These are phyloP conservation scores for Aselliscus stoliczkanus DNA, from an alignment of 2,797 vertebrate genomes.

Conservation along the genomic window DNA sequence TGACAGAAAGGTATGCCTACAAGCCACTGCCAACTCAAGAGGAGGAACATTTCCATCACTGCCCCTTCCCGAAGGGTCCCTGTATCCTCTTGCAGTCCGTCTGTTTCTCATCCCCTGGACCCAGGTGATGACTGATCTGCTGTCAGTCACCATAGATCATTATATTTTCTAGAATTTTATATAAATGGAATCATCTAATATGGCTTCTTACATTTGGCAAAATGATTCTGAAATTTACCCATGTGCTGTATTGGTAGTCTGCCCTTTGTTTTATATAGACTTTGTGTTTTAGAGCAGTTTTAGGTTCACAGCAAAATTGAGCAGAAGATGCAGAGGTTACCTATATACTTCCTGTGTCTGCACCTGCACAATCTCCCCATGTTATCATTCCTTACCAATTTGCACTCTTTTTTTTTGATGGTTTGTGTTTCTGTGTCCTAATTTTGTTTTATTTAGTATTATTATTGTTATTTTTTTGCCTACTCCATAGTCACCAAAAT, in stretches of 20 bases:
- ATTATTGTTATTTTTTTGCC: background rate
- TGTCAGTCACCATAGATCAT: background rate
- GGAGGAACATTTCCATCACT: background rate
- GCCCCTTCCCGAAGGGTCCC: fast-evolving
- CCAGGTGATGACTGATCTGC: background rate
- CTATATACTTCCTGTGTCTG: background rate
- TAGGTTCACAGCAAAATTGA: background rate
- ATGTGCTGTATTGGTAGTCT: background rate
- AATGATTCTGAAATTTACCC: background rate
- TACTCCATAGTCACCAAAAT: background rate
- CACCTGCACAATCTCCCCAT: background rate
- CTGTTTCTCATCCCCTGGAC: background rate
- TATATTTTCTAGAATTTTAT: background rate
- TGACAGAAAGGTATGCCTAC: background rate
- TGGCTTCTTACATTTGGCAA: background rate
- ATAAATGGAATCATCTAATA: background rate
- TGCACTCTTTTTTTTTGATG: background rate
- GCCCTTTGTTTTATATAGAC: background rate
- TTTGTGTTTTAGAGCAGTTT: background rate
- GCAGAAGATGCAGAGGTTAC: background rate
- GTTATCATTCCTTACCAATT: background rate
- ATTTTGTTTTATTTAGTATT: no score
- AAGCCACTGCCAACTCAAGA: background rate
- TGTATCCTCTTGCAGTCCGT: background rate
- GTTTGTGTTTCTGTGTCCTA: background rate